Evolutionary conservation across 2,113 vertebrate genomes (phyloP), one percentile per base, ranked within the genome.

Genomic region (Albula goreensis): DNA sequence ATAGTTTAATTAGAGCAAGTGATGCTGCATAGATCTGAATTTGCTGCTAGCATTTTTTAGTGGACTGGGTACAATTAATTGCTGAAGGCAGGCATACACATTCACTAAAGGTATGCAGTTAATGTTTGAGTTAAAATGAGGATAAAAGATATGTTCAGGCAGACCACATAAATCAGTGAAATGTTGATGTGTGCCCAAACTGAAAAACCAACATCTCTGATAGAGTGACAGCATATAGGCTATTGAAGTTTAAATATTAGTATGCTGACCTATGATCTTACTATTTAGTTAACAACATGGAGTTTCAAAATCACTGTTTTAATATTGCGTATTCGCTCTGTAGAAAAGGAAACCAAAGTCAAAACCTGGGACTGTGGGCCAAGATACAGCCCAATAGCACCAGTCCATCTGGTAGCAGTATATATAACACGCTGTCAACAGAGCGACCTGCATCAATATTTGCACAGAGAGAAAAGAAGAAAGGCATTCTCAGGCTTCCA

Each of bases 391-490:
- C 48, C 78, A 10, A 8, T 7, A 49, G 31, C 78, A 79, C 31
- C 78, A 50, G 78, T 13, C 12, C 78, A 79, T 79, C 78, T 79
- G 78, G 78, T 48, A 49, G 78, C 70, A 74, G 78, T 83, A 83
- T 83, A 83, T 63, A 83, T 83, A 50, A 82, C 52, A 82, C 7
- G 57, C 31, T 66, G 57, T 74, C 70, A 74, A 74, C 70, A 74
- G 70, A 74, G n/a, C 22, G 22, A 74, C 70, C 70, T 74, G 70
- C 70, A 74, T 74, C 70, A 83, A 83, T 84, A 84, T 51, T 78
- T 51, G 9, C 49, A 25, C 50, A 78, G 83, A 52, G 83, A 52
- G 49, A 81, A 50, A 10, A 84, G 83, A 50, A 84, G 66, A 49
- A 51, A 84, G 31, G 52, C 48, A 50, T 50, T 74, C 83, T 13